phyloP scores from a whole-genome alignment of 2,888 invertebrate genomes.

The Lutraria lutraria region DNA sequence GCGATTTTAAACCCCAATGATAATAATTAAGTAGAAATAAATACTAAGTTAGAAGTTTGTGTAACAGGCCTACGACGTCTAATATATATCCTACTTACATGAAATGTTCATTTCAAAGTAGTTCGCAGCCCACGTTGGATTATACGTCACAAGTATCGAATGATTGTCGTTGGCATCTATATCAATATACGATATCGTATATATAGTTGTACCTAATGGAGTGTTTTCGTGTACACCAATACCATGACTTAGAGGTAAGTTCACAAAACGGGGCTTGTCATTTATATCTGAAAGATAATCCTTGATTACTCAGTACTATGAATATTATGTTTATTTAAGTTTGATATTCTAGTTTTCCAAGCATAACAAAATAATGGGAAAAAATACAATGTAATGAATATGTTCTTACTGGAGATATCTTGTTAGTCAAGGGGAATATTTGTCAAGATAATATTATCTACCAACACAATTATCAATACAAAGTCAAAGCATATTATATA shows the following conservation, averaged over 20 bases:
- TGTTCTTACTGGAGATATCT: no score
- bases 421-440: no score
- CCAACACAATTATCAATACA: no score
- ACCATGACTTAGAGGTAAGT: conserved; percentile 47
- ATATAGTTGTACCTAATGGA: conserved; percentile 52
- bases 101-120: conserved; percentile 59
- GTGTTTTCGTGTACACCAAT: conserved; percentile 61
- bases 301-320: no score
- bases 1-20: no score
- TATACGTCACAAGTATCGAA: conserved; percentile 47
- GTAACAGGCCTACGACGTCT: not conserved
- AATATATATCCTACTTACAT: conserved; percentile 48
- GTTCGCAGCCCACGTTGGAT: conserved; percentile 50
- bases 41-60: no score
- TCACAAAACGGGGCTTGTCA: conserved; percentile 59
- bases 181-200: conserved; percentile 55
- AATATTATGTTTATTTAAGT: not conserved
- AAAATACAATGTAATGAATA: no score
- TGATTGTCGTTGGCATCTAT: conserved; percentile 60
- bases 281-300: conserved; percentile 56
- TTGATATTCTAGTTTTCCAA: no score
- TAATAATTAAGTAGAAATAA: no score
- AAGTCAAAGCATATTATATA: no score
- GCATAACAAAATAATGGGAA: no score
- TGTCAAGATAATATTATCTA: no score